Evolutionary conservation across 2,113 vertebrate species (phyloP), one percentile per base, ranked within the genome.

Genomic region (Ceyx margarethae): DNA sequence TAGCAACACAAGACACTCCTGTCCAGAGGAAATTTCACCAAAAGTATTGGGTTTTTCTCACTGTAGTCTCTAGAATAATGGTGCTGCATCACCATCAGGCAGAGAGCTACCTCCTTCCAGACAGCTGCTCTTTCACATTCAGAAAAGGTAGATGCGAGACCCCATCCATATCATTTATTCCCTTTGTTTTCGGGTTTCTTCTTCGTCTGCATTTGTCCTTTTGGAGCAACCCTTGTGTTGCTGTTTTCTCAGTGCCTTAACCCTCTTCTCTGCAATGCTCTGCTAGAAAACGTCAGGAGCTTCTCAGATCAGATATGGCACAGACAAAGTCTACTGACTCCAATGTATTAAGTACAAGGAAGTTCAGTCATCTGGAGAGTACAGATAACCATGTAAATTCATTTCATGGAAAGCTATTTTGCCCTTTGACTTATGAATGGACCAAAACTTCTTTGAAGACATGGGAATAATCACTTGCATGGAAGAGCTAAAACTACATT

Each of bases 341-440:
- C 68, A 66, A 25, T 6, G 26, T 28, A 79, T 37, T 69, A 89
- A 85, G 31, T 17, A 77, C 23, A 56, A 76, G 79, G 78, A 54
- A 74, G 51, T 14, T 16, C 33, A 37, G 66, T 73, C 68, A 83
- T 46, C 75, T 92, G 87, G 42, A 87, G 51, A 66, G 64, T 19
- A 85, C 7, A 92, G 81, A 89, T 92, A 95, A 95, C 72, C 31
- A 79, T 31, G 23, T 5, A 12, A 92, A 93, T 82, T 85, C 9
- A 85, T 91, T 94, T 87, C 72, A 80, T 56, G 87, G 67, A 69
- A 77, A 42, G 64, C n/a, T 82, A 40, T 73, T 91, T 76, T 85
- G 64, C 81, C 67, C 79, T 89, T 92, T 89, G 68, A 85, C 79
- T 77, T 58, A 43, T 54, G 23, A 87, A 92, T 10, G 28, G 37